phyloP scores from a whole-genome alignment of 2,797 vertebrate genomes.

The Sebastolobus altivelis region DNA sequence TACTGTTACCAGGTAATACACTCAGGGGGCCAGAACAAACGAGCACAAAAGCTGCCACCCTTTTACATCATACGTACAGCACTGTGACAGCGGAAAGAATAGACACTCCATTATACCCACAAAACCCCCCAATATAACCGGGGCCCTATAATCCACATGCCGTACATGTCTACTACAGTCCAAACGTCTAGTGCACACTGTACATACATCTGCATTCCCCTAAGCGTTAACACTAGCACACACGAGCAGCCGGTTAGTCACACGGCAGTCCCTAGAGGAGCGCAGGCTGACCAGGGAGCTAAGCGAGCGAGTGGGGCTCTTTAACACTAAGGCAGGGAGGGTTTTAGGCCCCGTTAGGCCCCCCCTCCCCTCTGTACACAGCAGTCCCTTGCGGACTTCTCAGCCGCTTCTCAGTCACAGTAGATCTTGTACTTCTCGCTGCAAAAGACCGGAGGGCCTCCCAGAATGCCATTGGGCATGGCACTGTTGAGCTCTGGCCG shows the following conservation, averaged over 20 bases:
- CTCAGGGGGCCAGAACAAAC: conserved; percentile 60
- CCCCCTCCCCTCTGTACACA: conserved; percentile 81
- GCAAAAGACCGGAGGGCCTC: conserved; percentile 90
- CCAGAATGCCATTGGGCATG: conserved; percentile 81
- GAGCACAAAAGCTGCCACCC: conserved; percentile 78
- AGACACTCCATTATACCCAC: conserved; percentile 81
- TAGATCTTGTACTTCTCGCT: conserved; percentile 98
- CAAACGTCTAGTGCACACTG: conserved; percentile 78
- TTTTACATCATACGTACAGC: conserved; percentile 78
- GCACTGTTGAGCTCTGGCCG: conserved; percentile 85
- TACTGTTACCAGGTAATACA: conserved; percentile 69
- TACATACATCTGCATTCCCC: conserved; percentile 84
- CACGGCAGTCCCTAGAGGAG: conserved; percentile 82
- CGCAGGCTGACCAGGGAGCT: conserved; percentile 84
- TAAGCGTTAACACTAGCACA: conserved; percentile 86
- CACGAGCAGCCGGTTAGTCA: conserved; percentile 83
- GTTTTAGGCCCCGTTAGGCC: conserved; percentile 20
- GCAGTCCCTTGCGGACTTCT: conserved; percentile 63
- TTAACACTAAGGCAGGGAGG: conserved; percentile 81
- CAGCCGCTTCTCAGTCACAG: conserved; percentile 90
- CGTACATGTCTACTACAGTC: conserved; percentile 84
- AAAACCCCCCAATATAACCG: conserved; percentile 69
- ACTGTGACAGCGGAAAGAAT: conserved; percentile 86
- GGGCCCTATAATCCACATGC: conserved; percentile 82
- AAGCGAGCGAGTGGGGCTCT: conserved; percentile 85